Evolutionary conservation across 2,113 vertebrate species (phyloP).

Genomic region (Nibea coibor): DNA sequence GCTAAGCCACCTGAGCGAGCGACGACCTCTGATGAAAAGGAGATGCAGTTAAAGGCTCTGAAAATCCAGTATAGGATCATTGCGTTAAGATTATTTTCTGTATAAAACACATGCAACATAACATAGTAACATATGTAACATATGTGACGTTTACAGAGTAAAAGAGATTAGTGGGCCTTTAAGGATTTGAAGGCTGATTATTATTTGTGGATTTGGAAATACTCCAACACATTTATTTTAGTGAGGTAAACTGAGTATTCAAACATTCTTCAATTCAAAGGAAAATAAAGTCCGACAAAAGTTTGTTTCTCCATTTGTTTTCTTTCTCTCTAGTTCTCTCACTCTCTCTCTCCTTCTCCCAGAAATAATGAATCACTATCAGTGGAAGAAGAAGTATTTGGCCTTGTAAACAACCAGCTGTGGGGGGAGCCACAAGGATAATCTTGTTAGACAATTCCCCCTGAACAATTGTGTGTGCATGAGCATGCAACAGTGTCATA

Average conservation of each 20-base stretch:
- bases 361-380: slow-evolving; percentile 39
- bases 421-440: slow-evolving; percentile 50
- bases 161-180: neutral
- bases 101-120: no score
- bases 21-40: neutral
- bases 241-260: neutral
- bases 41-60: neutral
- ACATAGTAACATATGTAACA: no score
- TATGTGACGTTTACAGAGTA: neutral
- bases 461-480: slow-evolving; percentile 35
- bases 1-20: neutral
- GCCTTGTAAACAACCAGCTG: slow-evolving; percentile 48
- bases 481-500: slow-evolving; percentile 44
- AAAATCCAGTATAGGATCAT: neutral
- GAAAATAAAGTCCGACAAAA: slow-evolving; percentile 20
- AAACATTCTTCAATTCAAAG: slow-evolving; percentile 35
- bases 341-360: neutral
- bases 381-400: slow-evolving; percentile 44
- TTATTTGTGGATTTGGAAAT: slow-evolving; percentile 17
- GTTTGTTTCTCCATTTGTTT: slow-evolving; percentile 20
- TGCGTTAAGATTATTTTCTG: neutral
- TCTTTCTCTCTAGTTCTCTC: neutral
- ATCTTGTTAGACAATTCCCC: slow-evolving; percentile 53
- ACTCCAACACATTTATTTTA: neutral
- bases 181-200: neutral